phyloP scores from a whole-genome alignment of 2,113 vertebrate genomes.

The Kryptolebias marmoratus region DNA sequence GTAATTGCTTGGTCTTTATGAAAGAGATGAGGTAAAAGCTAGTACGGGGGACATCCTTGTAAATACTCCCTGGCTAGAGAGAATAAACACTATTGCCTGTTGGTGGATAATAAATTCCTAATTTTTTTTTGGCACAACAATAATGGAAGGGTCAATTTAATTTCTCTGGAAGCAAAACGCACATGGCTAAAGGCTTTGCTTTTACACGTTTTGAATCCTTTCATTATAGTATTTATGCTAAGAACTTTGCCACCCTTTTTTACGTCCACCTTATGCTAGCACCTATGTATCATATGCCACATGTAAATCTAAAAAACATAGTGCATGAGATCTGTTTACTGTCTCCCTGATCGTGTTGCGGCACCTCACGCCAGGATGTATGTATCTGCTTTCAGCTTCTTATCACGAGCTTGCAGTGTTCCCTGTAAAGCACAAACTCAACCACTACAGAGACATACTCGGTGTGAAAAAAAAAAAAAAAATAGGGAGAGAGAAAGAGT shows the following conservation, averaged over 20 bases:
- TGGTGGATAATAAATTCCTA: conserved; percentile 52
- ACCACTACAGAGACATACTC: conserved; percentile 70
- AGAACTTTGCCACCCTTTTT: conserved; percentile 24
- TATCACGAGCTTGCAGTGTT: conserved; percentile 78
- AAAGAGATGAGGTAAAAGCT: conserved; percentile 59
- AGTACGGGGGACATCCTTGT: conserved; percentile 48
- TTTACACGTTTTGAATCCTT: not conserved
- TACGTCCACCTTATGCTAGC: conserved; percentile 15
- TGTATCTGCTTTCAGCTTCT: conserved; percentile 80
- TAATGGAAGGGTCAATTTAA: conserved; percentile 60
- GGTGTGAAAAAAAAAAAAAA: conserved; percentile 49
- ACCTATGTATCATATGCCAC: conserved; percentile 49
- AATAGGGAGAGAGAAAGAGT: conserved; percentile 25
- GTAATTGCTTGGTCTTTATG: conserved; percentile 73
- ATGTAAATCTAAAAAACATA: conserved; percentile 66
- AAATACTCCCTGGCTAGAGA: conserved; percentile 57
- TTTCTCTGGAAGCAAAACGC: conserved; percentile 59
- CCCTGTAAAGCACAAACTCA: conserved; percentile 72
- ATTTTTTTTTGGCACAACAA: conserved; percentile 44
- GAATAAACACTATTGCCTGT: conserved; percentile 60
- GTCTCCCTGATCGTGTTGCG: conserved; percentile 57
- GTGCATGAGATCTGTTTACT: conserved; percentile 73
- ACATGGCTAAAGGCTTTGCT: conserved; percentile 26
- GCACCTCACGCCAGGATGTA: conserved; percentile 67
- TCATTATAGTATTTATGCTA: conserved; percentile 3